phyloP scores from a whole-genome alignment of 1,140 invertebrate genomes.

The Drosophila dunni region DNA sequence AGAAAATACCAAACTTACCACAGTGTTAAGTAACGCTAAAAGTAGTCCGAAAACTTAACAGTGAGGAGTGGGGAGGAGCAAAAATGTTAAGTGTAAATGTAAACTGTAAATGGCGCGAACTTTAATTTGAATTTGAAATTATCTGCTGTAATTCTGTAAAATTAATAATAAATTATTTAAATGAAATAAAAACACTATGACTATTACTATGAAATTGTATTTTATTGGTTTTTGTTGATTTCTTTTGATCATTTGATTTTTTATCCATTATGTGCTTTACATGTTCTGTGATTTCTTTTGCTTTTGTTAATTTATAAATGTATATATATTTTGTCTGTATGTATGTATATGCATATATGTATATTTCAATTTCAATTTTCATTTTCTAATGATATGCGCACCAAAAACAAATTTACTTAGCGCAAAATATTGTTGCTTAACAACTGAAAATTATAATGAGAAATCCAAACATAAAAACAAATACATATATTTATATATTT shows the following conservation, averaged over 20 bases:
- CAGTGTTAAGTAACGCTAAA: background rate
- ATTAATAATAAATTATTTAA: background rate
- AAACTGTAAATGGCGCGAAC: too few relatives aligned
- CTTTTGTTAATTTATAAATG: constrained; percentile 65
- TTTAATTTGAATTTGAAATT: too few relatives aligned
- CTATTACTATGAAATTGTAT: constrained; percentile 74
- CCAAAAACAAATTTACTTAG: constrained; percentile 62
- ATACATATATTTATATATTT: constrained; percentile 31
- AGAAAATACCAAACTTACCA: too few relatives aligned
- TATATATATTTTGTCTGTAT: constrained; percentile 63
- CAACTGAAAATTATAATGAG: constrained; percentile 32
- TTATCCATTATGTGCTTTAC: constrained; percentile 78
- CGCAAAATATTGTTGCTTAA: constrained; percentile 44
- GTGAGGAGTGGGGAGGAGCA: background rate
- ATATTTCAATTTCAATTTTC: constrained; percentile 48
- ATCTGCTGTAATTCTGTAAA: too few relatives aligned
- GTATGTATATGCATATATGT: constrained; percentile 58
- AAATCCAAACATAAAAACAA: constrained; percentile 26
- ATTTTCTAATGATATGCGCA: constrained; percentile 75
- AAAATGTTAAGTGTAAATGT: background rate
- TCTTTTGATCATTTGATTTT: constrained; percentile 55
- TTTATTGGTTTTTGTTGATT: constrained; percentile 63
- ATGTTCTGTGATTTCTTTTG: constrained; percentile 67
- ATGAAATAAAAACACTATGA: background rate
- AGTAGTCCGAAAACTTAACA: background rate